phyloP scores from a whole-genome alignment of 1,140 invertebrate species.

The Dreissena rostriformis region DNA sequence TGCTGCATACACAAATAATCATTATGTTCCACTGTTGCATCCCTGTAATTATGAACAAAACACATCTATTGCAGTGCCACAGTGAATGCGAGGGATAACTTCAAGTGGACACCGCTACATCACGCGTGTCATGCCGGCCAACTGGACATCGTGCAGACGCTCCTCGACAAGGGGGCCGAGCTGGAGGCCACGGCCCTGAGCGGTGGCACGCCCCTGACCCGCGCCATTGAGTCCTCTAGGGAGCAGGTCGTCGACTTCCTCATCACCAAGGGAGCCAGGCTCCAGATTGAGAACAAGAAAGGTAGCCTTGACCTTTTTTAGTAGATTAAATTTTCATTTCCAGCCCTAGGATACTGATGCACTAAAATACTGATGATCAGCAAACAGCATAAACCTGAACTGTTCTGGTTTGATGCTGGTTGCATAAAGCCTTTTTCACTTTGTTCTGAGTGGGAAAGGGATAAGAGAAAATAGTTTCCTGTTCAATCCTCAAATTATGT shows the following conservation, averaged over 20 bases:
- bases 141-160: conserved; percentile 77
- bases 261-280: conserved; percentile 77
- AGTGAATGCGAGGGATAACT: conserved; percentile 80
- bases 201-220: conserved; percentile 80
- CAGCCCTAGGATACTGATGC: no score
- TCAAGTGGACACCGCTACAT: conserved; percentile 82
- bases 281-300: conserved; percentile 80
- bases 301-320: conserved; percentile 63
- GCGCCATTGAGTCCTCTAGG: conserved; percentile 81
- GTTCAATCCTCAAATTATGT: no score
- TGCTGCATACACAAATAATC: no score
- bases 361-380: no score
- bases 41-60: no score
- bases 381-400: no score
- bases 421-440: no score
- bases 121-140: conserved; percentile 81
- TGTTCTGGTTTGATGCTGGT: no score
- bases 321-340: no score
- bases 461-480: no score
- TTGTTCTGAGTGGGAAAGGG: no score
- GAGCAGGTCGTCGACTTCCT: conserved; percentile 79
- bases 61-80: conserved; percentile 72
- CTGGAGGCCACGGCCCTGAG: conserved; percentile 79
- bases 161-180: conserved; percentile 78
- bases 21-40: no score